Percentiles rank a stretch among this genome's conserved stretches.
Evolutionary conservation across 2,797 vertebrate species (phyloP).

Genomic region (Paratrypauchen microcephalus): DNA sequence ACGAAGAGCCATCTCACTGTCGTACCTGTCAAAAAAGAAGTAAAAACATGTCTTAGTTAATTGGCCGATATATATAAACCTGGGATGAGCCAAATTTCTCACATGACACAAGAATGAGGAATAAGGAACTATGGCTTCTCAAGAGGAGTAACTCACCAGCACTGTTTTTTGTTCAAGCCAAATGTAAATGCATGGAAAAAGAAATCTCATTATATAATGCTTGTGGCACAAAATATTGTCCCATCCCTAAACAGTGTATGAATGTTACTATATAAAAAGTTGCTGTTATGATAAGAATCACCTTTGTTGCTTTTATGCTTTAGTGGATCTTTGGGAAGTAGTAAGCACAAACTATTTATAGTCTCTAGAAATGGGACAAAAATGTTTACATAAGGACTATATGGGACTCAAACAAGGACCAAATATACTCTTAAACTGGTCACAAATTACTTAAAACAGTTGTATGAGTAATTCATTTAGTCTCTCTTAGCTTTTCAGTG

Average conservation of each 20-base stretch:
- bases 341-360: background rate
- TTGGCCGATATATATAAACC: background rate
- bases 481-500: background rate
- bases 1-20: constrained; percentile 68
- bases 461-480: background rate
- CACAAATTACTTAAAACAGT: background rate
- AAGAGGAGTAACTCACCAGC: too few species aligned
- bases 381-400: too few species aligned
- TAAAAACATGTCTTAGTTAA: background rate
- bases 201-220: too few species aligned
- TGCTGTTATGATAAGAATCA: background rate
- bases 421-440: background rate
- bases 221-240: too few species aligned
- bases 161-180: too few species aligned
- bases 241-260: background rate
- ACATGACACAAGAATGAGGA: too few species aligned
- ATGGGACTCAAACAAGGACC: too few species aligned
- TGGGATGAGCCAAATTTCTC: too few species aligned
- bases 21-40: constrained; percentile 56
- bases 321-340: background rate
- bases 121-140: too few species aligned
- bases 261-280: background rate
- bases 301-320: background rate
- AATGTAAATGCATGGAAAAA: too few species aligned
- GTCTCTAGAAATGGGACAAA: background rate